Conservation (phyloP, 2,113 vertebrate genomes). For the Ancistrus triradiatus region DNA sequence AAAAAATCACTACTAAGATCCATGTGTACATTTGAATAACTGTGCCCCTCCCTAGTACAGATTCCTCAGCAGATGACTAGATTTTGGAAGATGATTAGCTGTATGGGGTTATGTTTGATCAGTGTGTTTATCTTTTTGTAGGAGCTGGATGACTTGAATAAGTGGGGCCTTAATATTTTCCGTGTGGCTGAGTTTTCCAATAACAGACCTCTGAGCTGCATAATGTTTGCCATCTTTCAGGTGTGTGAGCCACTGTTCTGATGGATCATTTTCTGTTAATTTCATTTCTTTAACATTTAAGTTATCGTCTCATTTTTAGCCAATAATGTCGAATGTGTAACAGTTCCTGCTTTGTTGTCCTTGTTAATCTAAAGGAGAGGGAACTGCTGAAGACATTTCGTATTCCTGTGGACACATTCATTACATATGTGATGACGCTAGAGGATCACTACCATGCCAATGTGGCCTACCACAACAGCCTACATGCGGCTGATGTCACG, state of each 20-base stretch:
- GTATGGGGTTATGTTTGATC: neutral
- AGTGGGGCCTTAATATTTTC: slow-evolving; percentile 95
- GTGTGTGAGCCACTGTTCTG: slow-evolving; percentile 52
- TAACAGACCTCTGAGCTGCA: slow-evolving; percentile 85
- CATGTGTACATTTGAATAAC: neutral
- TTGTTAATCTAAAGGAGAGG: slow-evolving; percentile 71
- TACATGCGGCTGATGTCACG: slow-evolving; percentile 88
- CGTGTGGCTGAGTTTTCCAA: slow-evolving; percentile 82
- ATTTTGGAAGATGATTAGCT: neutral
- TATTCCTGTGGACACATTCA: slow-evolving; percentile 84
- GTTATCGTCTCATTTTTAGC: neutral
- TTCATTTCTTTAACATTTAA: neutral
- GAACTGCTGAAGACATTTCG: slow-evolving; percentile 86
- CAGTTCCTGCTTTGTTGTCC: neutral
- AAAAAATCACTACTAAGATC: neutral
- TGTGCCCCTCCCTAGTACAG: neutral
- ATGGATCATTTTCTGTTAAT: no score
- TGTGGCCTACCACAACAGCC: slow-evolving; percentile 93
- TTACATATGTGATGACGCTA: slow-evolving; percentile 86
- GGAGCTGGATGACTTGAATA: slow-evolving; percentile 88
- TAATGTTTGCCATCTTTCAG: slow-evolving; percentile 90
- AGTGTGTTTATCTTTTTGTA: slow-evolving; percentile 47
- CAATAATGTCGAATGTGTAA: neutral
- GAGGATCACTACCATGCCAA: slow-evolving; percentile 92
- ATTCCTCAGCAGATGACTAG: neutral